Conservation (phyloP, 2,888 invertebrate genomes). For the Mesopsocus fuscifrons region DNA sequence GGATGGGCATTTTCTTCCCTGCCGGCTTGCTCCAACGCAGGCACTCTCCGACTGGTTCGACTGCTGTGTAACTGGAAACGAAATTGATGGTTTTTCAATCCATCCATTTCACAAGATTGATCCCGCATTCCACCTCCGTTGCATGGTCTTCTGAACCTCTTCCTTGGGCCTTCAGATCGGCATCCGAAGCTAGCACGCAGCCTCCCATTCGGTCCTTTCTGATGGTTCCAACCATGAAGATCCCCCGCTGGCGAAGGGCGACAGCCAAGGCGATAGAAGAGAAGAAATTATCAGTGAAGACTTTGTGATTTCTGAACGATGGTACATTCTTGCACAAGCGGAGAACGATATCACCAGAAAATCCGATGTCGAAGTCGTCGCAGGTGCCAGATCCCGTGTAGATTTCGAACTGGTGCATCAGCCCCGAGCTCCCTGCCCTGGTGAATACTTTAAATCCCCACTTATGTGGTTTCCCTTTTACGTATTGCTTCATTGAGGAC, state of each 20-base stretch:
- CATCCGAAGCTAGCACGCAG: slow-evolving; percentile 14
- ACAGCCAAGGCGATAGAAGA: slow-evolving; percentile 12
- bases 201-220: slow-evolving; percentile 12
- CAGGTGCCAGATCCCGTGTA: slow-evolving; percentile 19
- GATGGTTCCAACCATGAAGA: slow-evolving; percentile 13
- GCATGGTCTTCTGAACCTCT: slow-evolving; percentile 18
- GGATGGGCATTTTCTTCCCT: slow-evolving; percentile 14
- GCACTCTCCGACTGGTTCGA: slow-evolving; percentile 17
- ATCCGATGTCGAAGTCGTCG: slow-evolving; percentile 15
- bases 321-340: slow-evolving; percentile 14
- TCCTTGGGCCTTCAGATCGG: slow-evolving; percentile 16
- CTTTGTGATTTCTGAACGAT: slow-evolving; percentile 13
- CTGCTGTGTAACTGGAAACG: slow-evolving; percentile 17
- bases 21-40: slow-evolving; percentile 16
- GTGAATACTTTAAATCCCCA: slow-evolving; percentile 14
- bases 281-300: slow-evolving; percentile 15
- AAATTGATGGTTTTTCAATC: slow-evolving; percentile 19
- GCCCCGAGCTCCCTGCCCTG: slow-evolving; percentile 13
- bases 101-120: slow-evolving; percentile 17
- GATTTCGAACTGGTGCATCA: slow-evolving; percentile 19
- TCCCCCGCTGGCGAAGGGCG: slow-evolving; percentile 11
- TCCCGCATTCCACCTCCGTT: no score
- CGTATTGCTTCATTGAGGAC: slow-evolving; percentile 15
- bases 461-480: slow-evolving; percentile 14
- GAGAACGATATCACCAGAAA: slow-evolving; percentile 17